phyloP scores from a whole-genome alignment of 1,140 invertebrate genomes.

The Spodoptera frugiperda region DNA sequence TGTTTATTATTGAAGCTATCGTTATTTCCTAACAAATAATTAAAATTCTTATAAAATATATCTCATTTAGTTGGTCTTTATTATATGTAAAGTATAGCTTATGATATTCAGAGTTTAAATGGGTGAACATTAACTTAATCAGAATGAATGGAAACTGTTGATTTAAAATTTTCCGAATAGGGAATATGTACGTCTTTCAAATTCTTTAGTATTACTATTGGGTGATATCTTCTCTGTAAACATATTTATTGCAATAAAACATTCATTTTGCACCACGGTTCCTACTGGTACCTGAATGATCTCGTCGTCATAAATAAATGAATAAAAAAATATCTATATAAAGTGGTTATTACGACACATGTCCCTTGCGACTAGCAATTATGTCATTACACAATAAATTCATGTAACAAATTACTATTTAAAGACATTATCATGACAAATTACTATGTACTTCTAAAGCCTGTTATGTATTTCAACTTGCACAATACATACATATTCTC shows the following conservation, averaged over 20 bases:
- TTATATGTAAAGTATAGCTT: not conserved
- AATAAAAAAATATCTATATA: not conserved
- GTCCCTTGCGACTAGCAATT: not conserved
- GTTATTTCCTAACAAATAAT: constrained; percentile 1
- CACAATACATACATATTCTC: constrained; percentile 18
- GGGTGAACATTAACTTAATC: not conserved
- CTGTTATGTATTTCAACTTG: constrained; percentile 12
- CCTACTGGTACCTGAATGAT: constrained; percentile 1
- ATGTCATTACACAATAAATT: constrained; percentile 1
- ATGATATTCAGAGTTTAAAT: not conserved
- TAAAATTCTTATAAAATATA: constrained; percentile 8
- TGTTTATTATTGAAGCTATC: constrained; percentile 27
- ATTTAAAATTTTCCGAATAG: not conserved
- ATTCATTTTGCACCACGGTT: not conserved
- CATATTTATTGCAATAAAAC: not conserved
- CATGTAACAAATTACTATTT: constrained; percentile 14
- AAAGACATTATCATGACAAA: constrained; percentile 22
- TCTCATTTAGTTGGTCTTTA: constrained; percentile 18
- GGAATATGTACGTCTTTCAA: not conserved
- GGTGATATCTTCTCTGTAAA: no score
- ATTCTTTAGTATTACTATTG: not conserved
- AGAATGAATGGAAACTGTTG: constrained; percentile 5
- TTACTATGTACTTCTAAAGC: constrained; percentile 9
- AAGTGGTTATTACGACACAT: not conserved
- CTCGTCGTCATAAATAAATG: not conserved